A percentile compares a stretch with the other conserved stretches of the same genome.
Evolutionary conservation across 2,797 vertebrate genomes (phyloP).

Genomic region (Siniperca obscura): DNA sequence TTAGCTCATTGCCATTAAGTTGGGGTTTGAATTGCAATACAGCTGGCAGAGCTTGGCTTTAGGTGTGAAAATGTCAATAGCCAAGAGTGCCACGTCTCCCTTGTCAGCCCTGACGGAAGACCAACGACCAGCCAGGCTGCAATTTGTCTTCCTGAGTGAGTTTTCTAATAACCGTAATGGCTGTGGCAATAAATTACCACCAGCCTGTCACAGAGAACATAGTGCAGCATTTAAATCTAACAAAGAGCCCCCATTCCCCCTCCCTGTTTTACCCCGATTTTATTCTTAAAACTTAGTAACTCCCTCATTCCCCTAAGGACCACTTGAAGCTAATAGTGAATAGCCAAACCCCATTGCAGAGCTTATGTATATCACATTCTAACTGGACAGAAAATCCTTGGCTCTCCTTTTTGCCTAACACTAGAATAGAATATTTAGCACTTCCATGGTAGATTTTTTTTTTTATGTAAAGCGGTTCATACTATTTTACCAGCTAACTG

Average conservation of each 20-base stretch:
- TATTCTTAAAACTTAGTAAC: slow-evolving; percentile 74
- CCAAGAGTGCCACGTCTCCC: slow-evolving; percentile 75
- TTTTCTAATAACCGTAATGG: slow-evolving; percentile 87
- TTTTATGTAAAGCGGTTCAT: slow-evolving; percentile 36
- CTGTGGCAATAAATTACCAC: slow-evolving; percentile 81
- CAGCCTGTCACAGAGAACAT: slow-evolving; percentile 77
- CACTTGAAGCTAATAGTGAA: slow-evolving; percentile 65
- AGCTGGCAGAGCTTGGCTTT: slow-evolving; percentile 72
- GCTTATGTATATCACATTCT: slow-evolving; percentile 60
- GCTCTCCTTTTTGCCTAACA: slow-evolving; percentile 35
- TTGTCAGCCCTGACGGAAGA: slow-evolving; percentile 80
- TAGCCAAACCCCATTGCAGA: slow-evolving; percentile 47
- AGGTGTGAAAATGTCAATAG: slow-evolving; percentile 82
- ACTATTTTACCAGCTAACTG: slow-evolving; percentile 37
- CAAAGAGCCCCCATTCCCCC: slow-evolving; percentile 64
- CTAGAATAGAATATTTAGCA: slow-evolving; percentile 58
- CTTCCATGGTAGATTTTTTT: slow-evolving; percentile 27
- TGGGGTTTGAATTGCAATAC: slow-evolving; percentile 74
- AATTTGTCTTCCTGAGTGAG: slow-evolving; percentile 85
- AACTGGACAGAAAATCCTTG: slow-evolving; percentile 66
- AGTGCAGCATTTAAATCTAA: slow-evolving; percentile 83
- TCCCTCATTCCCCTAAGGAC: slow-evolving; percentile 62
- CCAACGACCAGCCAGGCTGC: slow-evolving; percentile 68
- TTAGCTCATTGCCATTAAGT: slow-evolving; percentile 74
- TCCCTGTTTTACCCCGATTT: slow-evolving; percentile 54